Base-by-base conservation (phyloP, 64 coral and sea anemone genomes). In the Montipora efflorescens region DNA sequence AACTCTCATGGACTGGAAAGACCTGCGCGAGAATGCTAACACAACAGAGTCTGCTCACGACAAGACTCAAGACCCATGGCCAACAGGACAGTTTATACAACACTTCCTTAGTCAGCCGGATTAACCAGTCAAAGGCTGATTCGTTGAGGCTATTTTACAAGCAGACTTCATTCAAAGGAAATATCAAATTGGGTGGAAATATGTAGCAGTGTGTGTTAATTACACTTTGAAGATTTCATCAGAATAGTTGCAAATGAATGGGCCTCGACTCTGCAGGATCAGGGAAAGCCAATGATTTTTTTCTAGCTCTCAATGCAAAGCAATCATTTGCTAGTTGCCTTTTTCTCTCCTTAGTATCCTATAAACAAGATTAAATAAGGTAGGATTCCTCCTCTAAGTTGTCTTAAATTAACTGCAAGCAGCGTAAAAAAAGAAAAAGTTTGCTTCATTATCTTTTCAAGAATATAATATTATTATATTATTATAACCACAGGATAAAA, bases 1-100 rank as follows among this genome's bases (percentile, higher is more conserved):
- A 53, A 93, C 87, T 18, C 76, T 93, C 8, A 87, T 93, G 62
- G 83, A 93, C 67, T 93, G 92, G 92, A 73, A 76, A 48, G 92
- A 88, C 16, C 59, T 93, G 8, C 84, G 92, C 7, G 92, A 93
- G 13, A 81, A 78, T 48, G 84, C 48, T 2, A 14, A 7, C 19
- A 44, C 66, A 44, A 88, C 61, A 36, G 87, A 88, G 21, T 85
- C 48, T 5, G 87, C 76, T 20, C 83, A 93, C 4, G 83, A 93
- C 48, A 88, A 81, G 11, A 85, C 74, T 5, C 83, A 55, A 8
- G 92, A 93, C 1, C 92, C 92, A 22, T 80, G 78, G 77, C 92
- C 92, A 7, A 93, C 92, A 58, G 74, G 87, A 47, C 83, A 93
- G 77, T 93, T 93, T 75, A 93, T 93, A 55, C 45, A 76, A 28